phyloP scores from a whole-genome alignment of 1,140 invertebrate species.

The Belonocnema kinseyi region DNA sequence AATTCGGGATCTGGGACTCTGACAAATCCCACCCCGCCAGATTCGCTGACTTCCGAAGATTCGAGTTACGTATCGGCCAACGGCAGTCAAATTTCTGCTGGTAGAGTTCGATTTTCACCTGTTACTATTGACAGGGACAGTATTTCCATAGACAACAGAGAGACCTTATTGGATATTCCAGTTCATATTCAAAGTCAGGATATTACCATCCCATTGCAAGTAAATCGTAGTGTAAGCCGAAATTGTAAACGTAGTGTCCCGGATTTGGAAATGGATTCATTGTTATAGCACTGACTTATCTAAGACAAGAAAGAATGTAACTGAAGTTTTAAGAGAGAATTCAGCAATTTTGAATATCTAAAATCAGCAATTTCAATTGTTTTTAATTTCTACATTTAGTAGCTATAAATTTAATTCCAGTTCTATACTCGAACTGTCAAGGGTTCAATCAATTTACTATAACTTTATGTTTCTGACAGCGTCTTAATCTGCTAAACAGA shows the following conservation, averaged over 20 bases:
- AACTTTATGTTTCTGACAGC: too few relatives aligned
- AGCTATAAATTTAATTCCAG: too few relatives aligned
- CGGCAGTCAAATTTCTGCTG: conserved; percentile 80
- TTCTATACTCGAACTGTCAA: too few relatives aligned
- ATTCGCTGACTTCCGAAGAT: conserved; percentile 89
- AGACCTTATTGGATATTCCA: conserved; percentile 79
- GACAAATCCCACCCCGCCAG: conserved; percentile 90
- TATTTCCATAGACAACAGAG: conserved; percentile 59
- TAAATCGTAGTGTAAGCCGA: conserved; percentile 66
- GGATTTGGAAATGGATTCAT: conserved; percentile 78
- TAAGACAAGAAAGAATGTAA: conserved; percentile 51
- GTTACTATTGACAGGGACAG: conserved; percentile 77
- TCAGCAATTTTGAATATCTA: conserved; percentile 34
- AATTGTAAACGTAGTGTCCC: conserved; percentile 76
- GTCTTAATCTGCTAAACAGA: too few relatives aligned
- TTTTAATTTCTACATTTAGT: background rate
- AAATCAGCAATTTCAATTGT: background rate
- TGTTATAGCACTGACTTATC: conserved; percentile 77
- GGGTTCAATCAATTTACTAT: too few relatives aligned
- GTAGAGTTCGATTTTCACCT: conserved; percentile 88
- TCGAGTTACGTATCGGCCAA: conserved; percentile 90
- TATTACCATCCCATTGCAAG: conserved; percentile 79
- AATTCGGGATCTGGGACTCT: conserved; percentile 84
- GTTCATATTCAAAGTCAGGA: conserved; percentile 82
- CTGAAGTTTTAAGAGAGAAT: conserved; percentile 3